Percentiles rank a stretch among this genome's conserved stretches.
phyloP scores from a whole-genome alignment of 2,797 vertebrate species.

The Hoplostethus atlanticus region DNA sequence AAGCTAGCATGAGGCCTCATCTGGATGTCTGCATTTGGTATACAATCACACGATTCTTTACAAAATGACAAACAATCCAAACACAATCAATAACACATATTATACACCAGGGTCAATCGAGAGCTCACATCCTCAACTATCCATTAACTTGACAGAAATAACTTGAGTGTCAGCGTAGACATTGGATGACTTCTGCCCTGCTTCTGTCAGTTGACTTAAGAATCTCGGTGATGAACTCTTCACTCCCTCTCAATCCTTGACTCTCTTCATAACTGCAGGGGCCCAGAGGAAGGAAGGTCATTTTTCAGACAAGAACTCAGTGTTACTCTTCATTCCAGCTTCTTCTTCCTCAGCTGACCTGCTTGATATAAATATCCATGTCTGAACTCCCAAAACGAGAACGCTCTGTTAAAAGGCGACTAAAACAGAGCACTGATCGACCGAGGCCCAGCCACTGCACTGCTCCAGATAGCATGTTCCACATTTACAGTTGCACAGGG shows the following conservation, averaged over 20 bases:
- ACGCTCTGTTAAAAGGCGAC: constrained; percentile 75
- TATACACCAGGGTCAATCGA: constrained; percentile 1
- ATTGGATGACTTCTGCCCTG: constrained; percentile 9
- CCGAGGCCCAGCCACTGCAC: constrained; percentile 69
- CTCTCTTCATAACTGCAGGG: constrained; percentile 24
- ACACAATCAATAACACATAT: background rate
- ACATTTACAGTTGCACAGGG: constrained; percentile 63
- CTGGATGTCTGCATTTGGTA: background rate
- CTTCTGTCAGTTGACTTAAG: constrained; percentile 24
- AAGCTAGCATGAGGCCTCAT: background rate
- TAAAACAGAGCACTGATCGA: constrained; percentile 74
- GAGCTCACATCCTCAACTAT: constrained; percentile 32
- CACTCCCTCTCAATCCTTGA: constrained; percentile 20
- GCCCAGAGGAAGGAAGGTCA: constrained; percentile 62
- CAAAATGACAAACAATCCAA: background rate
- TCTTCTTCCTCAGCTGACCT: constrained; percentile 77
- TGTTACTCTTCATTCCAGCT: constrained; percentile 61
- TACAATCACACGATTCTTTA: background rate
- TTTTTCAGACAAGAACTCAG: constrained; percentile 61
- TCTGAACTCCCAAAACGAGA: constrained; percentile 81
- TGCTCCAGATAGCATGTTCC: constrained; percentile 83
- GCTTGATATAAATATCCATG: constrained; percentile 84
- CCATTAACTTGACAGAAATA: constrained; percentile 41
- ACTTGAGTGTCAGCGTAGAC: constrained; percentile 25
- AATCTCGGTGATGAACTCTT: constrained; percentile 55